Percentiles rank a stretch among this genome's conserved stretches.
phyloP scores from a whole-genome alignment of 30 jellyfish, hydroid and myxozoan genomes.

The Cassiopea xamachana region DNA sequence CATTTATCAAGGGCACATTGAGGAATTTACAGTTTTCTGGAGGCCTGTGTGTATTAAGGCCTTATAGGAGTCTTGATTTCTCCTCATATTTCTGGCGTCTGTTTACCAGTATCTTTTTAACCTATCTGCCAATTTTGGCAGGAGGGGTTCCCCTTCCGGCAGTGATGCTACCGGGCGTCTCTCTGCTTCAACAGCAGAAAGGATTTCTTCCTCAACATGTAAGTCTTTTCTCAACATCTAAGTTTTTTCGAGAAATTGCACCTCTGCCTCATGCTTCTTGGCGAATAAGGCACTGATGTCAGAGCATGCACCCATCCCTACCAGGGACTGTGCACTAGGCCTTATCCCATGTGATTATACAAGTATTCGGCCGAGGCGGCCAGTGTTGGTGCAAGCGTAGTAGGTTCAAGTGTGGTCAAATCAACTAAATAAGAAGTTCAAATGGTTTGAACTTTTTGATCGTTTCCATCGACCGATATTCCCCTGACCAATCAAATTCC shows the following conservation, averaged over 20 bases:
- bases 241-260: neutral
- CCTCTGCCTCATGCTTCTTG: neutral
- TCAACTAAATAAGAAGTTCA: too few relatives aligned
- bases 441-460: too few relatives aligned
- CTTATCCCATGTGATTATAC: neutral
- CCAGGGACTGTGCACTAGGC: neutral
- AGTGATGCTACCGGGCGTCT: constrained; percentile 1
- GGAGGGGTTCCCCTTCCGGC: too few relatives aligned
- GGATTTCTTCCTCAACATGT: neutral
- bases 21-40: neutral
- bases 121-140: neutral
- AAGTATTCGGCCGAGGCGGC: too few relatives aligned
- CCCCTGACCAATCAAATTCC: too few relatives aligned
- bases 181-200: neutral
- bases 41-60: neutral
- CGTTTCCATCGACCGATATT: too few relatives aligned
- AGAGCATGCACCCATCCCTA: constrained; percentile 1
- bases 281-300: neutral
- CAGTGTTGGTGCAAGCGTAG: too few relatives aligned
- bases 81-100: neutral
- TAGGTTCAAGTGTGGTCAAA: too few relatives aligned
- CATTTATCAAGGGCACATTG: too few relatives aligned
- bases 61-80: neutral
- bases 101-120: neutral
- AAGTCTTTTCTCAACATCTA: neutral